Conservation (phyloP, 2,888 invertebrate genomes). For the Cryptocephalus moraei region DNA sequence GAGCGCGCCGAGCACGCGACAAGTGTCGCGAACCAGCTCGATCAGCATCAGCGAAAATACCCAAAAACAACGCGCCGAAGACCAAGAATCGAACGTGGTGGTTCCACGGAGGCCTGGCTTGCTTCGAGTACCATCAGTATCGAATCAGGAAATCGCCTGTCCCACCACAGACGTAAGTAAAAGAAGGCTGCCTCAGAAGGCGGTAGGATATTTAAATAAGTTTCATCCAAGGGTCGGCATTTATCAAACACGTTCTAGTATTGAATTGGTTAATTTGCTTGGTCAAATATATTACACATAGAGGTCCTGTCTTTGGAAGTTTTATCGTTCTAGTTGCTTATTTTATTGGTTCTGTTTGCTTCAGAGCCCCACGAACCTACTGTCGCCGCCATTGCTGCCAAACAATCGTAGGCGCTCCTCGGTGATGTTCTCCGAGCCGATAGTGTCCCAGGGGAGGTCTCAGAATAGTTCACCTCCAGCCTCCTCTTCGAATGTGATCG, state of each 20-base stretch:
- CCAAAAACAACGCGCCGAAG: conserved; percentile 9
- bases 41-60: conserved; percentile 28
- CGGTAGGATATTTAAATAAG: too few relatives aligned
- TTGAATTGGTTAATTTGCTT: too few relatives aligned
- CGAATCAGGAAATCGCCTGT: conserved; percentile 45
- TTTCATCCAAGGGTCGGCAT: too few relatives aligned
- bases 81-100: conserved; percentile 20
- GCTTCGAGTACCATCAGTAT: conserved; percentile 50
- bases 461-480: conserved; percentile 26
- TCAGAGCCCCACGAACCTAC: conserved; percentile 56
- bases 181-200: too few relatives aligned
- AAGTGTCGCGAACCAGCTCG: conserved; percentile 31
- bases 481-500: conserved; percentile 28
- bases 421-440: conserved; percentile 83
- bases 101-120: conserved; percentile 46
- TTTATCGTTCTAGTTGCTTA: conserved; percentile 1
- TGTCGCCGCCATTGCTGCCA: conserved; percentile 64
- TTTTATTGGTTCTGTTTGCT: conserved; percentile 4
- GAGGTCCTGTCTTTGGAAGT: not conserved
- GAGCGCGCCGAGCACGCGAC: conserved; percentile 27
- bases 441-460: conserved; percentile 66
- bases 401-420: conserved; percentile 67
- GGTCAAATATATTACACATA: too few relatives aligned
- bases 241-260: too few relatives aligned
- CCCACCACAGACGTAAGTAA: conserved; percentile 33